Percentiles rank a stretch among this genome's conserved stretches.
phyloP scores from a whole-genome alignment of 1,140 invertebrate genomes.

The Leptopilina clavipes region DNA sequence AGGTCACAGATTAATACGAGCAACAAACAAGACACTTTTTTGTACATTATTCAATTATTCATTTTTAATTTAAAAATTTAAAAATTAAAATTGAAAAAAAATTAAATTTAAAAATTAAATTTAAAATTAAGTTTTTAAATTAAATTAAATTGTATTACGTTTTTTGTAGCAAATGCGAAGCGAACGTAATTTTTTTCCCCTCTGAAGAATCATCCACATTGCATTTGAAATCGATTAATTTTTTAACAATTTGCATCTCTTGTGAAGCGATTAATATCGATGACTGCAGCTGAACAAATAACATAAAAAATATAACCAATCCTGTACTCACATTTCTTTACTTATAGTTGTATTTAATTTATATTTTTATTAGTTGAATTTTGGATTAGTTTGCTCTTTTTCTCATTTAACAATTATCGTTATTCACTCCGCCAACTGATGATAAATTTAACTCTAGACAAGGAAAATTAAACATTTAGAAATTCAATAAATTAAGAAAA shows the following conservation, averaged over 20 bases:
- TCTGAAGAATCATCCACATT: no score
- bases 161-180: no score
- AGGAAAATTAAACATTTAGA: not conserved
- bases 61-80: no score
- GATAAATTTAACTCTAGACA: not conserved
- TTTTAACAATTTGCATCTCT: not conserved
- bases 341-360: not conserved
- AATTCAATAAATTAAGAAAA: no score
- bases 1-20: no score
- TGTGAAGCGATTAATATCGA: constrained; percentile 10
- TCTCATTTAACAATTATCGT: not conserved
- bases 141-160: no score
- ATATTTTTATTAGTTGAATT: constrained; percentile 3
- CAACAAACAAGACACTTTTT: no score
- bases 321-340: not conserved
- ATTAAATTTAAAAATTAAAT: no score
- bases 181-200: no score
- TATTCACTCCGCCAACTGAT: constrained; percentile 3
- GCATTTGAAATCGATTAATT: not conserved
- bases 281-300: constrained; percentile 17
- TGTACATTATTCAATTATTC: no score
- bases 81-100: no score
- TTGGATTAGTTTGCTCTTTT: not conserved
- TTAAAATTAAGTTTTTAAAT: no score
- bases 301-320: not conserved